phyloP scores from a whole-genome alignment of 2,888 invertebrate genomes.

The Heliconius ethilla region DNA sequence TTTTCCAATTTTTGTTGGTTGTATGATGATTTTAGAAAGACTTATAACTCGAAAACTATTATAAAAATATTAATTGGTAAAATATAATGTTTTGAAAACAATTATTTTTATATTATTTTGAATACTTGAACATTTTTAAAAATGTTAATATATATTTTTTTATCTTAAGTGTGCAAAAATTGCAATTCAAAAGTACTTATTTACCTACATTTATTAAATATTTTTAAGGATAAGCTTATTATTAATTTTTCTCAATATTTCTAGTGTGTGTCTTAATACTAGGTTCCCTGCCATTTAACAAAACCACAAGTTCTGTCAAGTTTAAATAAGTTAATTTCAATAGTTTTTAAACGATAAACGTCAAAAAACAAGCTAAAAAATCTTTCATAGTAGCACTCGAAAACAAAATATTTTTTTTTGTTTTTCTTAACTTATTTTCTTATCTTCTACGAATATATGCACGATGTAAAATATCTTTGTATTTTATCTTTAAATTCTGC shows the following conservation, averaged over 20 bases:
- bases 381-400: constrained; percentile 8
- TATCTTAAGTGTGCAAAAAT: not conserved
- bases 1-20: too few species aligned
- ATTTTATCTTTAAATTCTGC: constrained; percentile 8
- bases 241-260: not conserved
- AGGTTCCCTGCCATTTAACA: not conserved
- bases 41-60: too few species aligned
- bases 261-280: not conserved
- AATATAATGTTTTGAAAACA: too few species aligned
- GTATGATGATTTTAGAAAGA: too few species aligned
- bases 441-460: constrained; percentile 15
- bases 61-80: too few species aligned
- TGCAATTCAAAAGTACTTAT: not conserved
- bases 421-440: not conserved
- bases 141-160: not conserved
- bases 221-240: not conserved
- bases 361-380: not conserved
- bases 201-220: not conserved
- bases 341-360: not conserved
- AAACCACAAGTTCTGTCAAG: not conserved
- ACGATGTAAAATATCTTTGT: not conserved
- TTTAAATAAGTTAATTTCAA: not conserved
- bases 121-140: too few species aligned
- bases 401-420: not conserved
- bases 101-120: too few species aligned